These are phyloP conservation scores for Bovichtus variegatus DNA, from an alignment of 2,797 vertebrate genomes.

Conservation along the genomic window DNA sequence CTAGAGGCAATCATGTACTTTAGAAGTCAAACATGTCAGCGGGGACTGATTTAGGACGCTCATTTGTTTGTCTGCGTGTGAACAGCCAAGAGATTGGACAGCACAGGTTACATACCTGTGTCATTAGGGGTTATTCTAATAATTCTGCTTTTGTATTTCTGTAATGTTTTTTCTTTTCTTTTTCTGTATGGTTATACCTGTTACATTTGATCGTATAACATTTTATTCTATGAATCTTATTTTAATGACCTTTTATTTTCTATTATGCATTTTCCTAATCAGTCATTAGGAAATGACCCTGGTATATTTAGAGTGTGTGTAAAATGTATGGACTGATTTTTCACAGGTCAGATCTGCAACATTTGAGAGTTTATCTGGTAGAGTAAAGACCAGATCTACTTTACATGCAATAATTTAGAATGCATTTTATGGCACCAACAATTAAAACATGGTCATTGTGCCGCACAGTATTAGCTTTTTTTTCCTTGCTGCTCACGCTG, in stretches of 20 bases:
- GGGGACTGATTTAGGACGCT: conserved; percentile 44
- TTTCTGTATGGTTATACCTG: neutral
- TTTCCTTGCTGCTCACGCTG: conserved; percentile 7
- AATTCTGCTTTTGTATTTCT: neutral
- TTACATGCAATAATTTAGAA: conserved; percentile 5
- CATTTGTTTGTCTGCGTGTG: conserved; percentile 10
- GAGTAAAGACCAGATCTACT: neutral
- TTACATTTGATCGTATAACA: neutral
- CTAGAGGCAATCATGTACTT: conserved; percentile 57
- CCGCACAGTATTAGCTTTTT: conserved; percentile 10
- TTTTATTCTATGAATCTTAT: neutral
- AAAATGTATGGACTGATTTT: neutral
- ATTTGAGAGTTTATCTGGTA: neutral
- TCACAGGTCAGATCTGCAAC: neutral
- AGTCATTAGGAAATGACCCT: no score
- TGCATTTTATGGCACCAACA: neutral
- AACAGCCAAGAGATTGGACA: no score
- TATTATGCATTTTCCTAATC: neutral
- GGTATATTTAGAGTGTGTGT: neutral
- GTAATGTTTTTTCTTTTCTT: neutral
- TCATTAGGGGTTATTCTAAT: no score
- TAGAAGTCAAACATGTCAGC: conserved; percentile 65
- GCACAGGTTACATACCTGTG: no score
- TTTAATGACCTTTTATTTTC: neutral
- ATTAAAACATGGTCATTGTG: conserved; percentile 19